Evolutionary conservation across 2,797 vertebrate genomes (phyloP).

Genomic region (Linurgus olivaceus): DNA sequence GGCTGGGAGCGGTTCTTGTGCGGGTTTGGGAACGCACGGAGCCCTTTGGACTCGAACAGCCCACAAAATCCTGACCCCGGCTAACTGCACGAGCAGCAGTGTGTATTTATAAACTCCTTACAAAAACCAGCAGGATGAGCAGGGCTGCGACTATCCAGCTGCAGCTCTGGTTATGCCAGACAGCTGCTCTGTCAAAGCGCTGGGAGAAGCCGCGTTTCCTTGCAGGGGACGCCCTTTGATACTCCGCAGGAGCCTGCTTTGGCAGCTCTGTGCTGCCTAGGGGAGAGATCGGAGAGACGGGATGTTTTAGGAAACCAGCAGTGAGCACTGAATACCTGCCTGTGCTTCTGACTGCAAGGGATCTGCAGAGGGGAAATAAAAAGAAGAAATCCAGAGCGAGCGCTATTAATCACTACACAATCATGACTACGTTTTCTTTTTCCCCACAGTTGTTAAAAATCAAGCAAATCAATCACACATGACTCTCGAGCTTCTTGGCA

Average conservation of each 20-base stretch:
- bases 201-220: background rate
- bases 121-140: background rate
- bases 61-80: background rate
- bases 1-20: background rate
- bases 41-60: background rate
- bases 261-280: background rate
- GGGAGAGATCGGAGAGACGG: background rate
- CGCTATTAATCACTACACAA: background rate
- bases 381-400: background rate
- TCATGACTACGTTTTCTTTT: background rate
- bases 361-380: background rate
- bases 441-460: background rate
- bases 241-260: background rate
- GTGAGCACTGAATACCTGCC: background rate
- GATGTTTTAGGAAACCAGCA: background rate
- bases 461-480: background rate
- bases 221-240: conserved; percentile 39
- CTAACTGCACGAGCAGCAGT: background rate
- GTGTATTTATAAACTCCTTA: background rate
- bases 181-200: background rate
- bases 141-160: background rate
- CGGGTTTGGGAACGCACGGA: background rate
- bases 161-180: conserved; percentile 27
- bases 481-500: background rate
- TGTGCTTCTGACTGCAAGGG: background rate